Conservation (phyloP, 2,797 vertebrate genomes). For the Hippoglossus hippoglossus region DNA sequence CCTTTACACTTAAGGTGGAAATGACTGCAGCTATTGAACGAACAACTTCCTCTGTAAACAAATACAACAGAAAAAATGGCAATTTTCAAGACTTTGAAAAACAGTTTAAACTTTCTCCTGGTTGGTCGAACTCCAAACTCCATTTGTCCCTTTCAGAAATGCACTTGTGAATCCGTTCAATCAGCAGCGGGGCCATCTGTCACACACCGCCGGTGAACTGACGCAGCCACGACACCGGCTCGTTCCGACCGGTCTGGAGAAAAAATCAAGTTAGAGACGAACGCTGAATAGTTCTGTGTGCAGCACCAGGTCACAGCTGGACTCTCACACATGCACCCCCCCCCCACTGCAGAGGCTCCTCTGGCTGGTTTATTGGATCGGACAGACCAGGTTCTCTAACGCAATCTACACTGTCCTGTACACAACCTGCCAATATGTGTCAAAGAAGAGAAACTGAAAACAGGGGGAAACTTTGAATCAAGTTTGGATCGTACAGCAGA, state of each 20-base stretch:
- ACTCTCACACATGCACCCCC: slow-evolving; percentile 4
- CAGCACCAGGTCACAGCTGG: slow-evolving; percentile 27
- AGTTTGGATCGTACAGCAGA: no score
- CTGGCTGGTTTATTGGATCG: slow-evolving; percentile 35
- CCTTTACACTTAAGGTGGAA: neutral
- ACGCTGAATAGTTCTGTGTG: slow-evolving; percentile 26
- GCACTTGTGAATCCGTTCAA: slow-evolving; percentile 64
- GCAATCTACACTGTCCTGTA: slow-evolving; percentile 7
- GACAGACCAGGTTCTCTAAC: slow-evolving; percentile 44
- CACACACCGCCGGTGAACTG: slow-evolving; percentile 48
- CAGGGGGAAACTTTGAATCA: slow-evolving; percentile 8
- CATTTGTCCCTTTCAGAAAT: slow-evolving; percentile 61
- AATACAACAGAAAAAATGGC: slow-evolving; percentile 3
- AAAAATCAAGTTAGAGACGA: slow-evolving; percentile 56
- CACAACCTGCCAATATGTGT: slow-evolving; percentile 10
- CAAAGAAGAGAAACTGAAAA: neutral
- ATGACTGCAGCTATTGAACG: neutral
- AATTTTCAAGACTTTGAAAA: neutral
- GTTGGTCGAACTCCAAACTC: slow-evolving; percentile 3
- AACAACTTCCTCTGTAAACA: neutral
- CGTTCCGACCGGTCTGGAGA: slow-evolving; percentile 29
- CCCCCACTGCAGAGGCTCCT: neutral
- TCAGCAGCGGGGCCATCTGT: slow-evolving; percentile 62
- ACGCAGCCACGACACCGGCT: slow-evolving; percentile 49
- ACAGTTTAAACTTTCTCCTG: slow-evolving; percentile 13